These are phyloP conservation scores for Zoanthus gigantus DNA, from an alignment of 92 coral and sea anemone genomes.

Conservation along the genomic window DNA sequence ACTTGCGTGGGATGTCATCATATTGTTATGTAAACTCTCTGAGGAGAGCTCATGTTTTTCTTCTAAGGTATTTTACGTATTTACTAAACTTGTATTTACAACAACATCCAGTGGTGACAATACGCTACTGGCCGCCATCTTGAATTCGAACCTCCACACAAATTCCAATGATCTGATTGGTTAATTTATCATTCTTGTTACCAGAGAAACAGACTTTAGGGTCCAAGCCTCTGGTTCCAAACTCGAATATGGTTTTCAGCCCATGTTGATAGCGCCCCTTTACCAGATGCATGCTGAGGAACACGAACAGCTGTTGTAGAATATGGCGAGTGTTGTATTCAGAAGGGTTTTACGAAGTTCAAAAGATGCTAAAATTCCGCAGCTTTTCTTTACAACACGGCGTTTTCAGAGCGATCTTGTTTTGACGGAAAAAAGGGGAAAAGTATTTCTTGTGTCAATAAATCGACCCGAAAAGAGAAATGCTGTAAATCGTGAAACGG, in stretches of 20 bases:
- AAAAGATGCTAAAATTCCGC: constrained; percentile 54
- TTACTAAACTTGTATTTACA: neutral
- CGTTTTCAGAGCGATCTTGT: constrained; percentile 71
- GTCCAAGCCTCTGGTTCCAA: neutral
- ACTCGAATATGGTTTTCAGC: neutral
- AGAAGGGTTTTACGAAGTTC: constrained; percentile 41
- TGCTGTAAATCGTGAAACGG: constrained; percentile 79
- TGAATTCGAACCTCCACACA: constrained; percentile 74
- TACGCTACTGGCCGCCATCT: constrained; percentile 67
- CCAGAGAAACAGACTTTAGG: constrained; percentile 64
- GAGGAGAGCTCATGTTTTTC: constrained; percentile 4
- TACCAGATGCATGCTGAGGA: neutral
- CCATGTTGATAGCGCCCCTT: neutral
- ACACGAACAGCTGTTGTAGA: neutral
- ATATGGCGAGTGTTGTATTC: constrained; percentile 61
- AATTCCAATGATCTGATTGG: constrained; percentile 76
- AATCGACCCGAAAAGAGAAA: constrained; percentile 90
- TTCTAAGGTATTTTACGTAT: constrained; percentile 12
- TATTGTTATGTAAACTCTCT: constrained; percentile 42
- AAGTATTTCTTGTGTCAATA: constrained; percentile 75
- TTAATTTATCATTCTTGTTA: constrained; percentile 48
- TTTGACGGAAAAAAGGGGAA: constrained; percentile 78
- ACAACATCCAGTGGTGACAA: neutral
- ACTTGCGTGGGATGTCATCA: constrained; percentile 62
- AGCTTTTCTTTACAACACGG: constrained; percentile 56